phyloP scores from a whole-genome alignment of 2,797 vertebrate species.

The Phataginus tricuspis region DNA sequence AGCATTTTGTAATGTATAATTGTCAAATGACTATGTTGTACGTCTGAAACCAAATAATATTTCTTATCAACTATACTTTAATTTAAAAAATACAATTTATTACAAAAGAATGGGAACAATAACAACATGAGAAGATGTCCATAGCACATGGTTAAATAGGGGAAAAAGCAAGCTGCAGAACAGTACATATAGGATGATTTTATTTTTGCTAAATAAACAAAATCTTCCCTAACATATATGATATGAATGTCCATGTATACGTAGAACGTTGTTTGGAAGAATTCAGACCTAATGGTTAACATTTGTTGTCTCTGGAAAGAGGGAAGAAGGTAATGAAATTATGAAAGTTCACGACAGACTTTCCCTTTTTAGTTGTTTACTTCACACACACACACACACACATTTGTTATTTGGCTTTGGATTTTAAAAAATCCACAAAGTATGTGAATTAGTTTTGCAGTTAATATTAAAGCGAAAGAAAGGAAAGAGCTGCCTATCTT shows the following conservation, averaged over 20 bases:
- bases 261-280: background rate
- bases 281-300: background rate
- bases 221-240: background rate
- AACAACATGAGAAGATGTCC: background rate
- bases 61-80: no score
- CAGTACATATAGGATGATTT: background rate
- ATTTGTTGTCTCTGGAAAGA: background rate
- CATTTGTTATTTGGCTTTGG: background rate
- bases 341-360: background rate
- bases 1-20: no score
- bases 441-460: background rate
- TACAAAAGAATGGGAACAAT: background rate
- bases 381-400: background rate
- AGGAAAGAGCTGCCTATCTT: background rate
- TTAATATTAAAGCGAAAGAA: background rate
- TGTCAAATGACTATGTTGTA: no score
- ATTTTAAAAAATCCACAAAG: background rate
- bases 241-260: background rate
- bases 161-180: background rate
- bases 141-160: background rate
- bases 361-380: background rate
- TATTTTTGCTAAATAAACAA: slow-evolving; percentile 1
- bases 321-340: background rate
- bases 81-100: background rate
- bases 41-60: no score